Evolutionary conservation across 1,140 invertebrate species (phyloP), one percentile per base, ranked within the genome.

Genomic region (Leguminivora glycinivorella): DNA sequence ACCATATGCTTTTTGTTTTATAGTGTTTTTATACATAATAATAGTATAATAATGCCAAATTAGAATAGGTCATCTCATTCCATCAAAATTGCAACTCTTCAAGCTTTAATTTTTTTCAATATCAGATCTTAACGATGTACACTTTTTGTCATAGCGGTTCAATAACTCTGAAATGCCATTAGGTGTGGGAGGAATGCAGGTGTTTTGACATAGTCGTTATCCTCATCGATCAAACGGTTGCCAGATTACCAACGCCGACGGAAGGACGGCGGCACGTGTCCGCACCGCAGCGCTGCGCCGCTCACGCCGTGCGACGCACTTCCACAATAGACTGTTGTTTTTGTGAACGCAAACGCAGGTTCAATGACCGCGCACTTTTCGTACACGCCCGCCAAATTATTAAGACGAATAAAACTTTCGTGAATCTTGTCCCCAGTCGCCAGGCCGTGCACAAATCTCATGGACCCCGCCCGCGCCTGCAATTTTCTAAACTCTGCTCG

Each of bases 301-400:
- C 71, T 67, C 67, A 56, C 72, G 75, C 70, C 79, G 78, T 74
- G 75, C 77, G 77, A 80, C 81, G 74, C 77, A 82, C 76, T 81
- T 75, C 74, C 72, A 82, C 82, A 84, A 82, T 85, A 82, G 80
- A 84, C 76, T 74, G 75, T 81, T 80, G 76, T 85, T 86, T 87
- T 86, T 83, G 75, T 75, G 70, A 75, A 67, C 70, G 47, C 67
- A 34, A 75, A 68, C 70, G 47, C 63, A 34, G 74, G 84, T 82
- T 86, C 79, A 77, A 76, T 52, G 84, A 79, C 82, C 84, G 78
- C 70, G 74, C 78, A 77, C 81, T 87, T 83, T 84, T 82, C 63
- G 69, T 77, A 79, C 77, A 78, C 74, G 77, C 72, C 78, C 72
- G 72, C 74, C 69, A 77, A 78, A 78, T 75, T 77, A 71, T 78